These are phyloP conservation scores for Enteromius afrohamiltoni DNA, from an alignment of 2,797 vertebrate genomes.

Conservation along the genomic window DNA sequence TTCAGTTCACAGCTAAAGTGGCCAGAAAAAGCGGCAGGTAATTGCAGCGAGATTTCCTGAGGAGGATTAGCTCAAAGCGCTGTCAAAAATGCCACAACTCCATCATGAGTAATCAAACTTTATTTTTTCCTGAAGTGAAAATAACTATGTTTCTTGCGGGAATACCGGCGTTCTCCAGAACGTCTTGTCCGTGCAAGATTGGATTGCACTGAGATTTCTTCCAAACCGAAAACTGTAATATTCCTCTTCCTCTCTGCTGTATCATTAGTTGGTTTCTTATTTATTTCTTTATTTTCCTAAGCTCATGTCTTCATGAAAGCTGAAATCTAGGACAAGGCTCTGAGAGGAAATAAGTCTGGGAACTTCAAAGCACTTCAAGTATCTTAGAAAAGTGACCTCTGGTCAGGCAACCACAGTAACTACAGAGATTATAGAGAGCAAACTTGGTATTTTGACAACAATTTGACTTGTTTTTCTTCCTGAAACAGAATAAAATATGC, in stretches of 20 bases:
- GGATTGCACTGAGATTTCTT: not conserved
- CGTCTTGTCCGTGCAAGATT: not conserved
- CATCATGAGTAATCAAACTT: conserved; percentile 27
- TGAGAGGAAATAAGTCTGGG: not conserved
- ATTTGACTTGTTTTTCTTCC: not conserved
- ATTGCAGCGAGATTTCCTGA: conserved; percentile 41
- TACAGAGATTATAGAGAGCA: not conserved
- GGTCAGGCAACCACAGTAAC: not conserved
- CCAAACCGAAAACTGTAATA: not conserved
- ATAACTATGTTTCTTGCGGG: conserved; percentile 1
- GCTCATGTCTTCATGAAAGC: conserved; percentile 3
- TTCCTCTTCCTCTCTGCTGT: not conserved
- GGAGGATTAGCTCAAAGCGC: conserved; percentile 38
- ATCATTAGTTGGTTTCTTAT: not conserved
- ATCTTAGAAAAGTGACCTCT: conserved; percentile 22
- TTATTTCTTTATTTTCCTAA: not conserved
- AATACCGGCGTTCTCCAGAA: not conserved
- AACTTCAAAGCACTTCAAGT: conserved; percentile 30
- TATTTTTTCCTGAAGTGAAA: conserved; percentile 30
- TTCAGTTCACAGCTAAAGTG: conserved; percentile 33
- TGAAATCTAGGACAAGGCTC: conserved; percentile 32
- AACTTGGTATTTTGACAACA: not conserved
- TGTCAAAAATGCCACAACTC: conserved; percentile 31
- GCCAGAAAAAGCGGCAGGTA: conserved; percentile 41
- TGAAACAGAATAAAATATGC: not conserved